These are phyloP conservation scores for Mythimna impura DNA, from an alignment of 2,888 invertebrate species.

Conservation along the genomic window DNA sequence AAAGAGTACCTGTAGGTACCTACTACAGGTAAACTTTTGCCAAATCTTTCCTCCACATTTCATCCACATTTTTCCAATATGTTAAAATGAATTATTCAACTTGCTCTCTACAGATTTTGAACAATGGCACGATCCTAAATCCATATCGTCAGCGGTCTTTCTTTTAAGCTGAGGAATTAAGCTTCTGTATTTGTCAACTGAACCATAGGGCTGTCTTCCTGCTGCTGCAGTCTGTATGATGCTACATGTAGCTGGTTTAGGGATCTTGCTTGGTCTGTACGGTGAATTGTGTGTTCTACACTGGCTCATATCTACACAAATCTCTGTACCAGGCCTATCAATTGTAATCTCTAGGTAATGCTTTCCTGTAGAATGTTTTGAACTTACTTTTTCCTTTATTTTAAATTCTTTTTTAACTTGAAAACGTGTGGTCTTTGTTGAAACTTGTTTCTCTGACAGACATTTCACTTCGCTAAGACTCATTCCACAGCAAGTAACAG, in stretches of 20 bases:
- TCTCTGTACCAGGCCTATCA: slow-evolving; percentile 70
- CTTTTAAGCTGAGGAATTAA: slow-evolving; percentile 70
- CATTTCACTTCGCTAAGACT: not conserved
- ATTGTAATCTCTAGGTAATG: slow-evolving; percentile 73
- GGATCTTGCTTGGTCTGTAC: slow-evolving; percentile 52
- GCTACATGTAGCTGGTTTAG: slow-evolving; percentile 45
- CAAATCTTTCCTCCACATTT: too few species aligned
- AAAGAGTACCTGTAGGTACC: not conserved
- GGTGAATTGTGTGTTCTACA: slow-evolving; percentile 3
- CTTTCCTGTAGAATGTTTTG: slow-evolving; percentile 48
- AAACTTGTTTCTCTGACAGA: slow-evolving; percentile 10
- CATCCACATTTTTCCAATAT: not conserved
- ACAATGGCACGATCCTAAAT: slow-evolving; percentile 9
- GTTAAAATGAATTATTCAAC: slow-evolving; percentile 54
- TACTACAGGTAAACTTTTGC: too few species aligned
- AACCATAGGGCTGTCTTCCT: not conserved
- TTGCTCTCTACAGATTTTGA: not conserved
- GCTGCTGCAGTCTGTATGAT: slow-evolving; percentile 1
- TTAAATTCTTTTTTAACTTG: slow-evolving; percentile 35
- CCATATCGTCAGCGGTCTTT: slow-evolving; percentile 68
- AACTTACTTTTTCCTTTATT: slow-evolving; percentile 19
- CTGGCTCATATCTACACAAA: slow-evolving; percentile 43
- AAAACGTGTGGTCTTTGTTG: slow-evolving; percentile 10
- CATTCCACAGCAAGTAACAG: not conserved
- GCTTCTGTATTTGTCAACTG: slow-evolving; percentile 49